phyloP scores from a whole-genome alignment of 2,888 invertebrate species.

The Lacanobia oleracea region DNA sequence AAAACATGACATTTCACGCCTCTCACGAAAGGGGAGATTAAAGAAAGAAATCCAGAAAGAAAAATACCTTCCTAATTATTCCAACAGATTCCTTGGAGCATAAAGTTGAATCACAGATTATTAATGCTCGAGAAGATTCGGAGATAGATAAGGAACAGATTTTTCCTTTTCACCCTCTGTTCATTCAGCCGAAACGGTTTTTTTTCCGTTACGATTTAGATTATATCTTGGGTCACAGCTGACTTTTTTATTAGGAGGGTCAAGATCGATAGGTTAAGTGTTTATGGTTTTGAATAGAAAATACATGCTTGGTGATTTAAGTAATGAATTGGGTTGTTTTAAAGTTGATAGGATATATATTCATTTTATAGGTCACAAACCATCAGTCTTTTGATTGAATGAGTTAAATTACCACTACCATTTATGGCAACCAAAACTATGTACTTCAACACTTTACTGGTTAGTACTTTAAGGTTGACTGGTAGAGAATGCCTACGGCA shows the following conservation, averaged over 20 bases:
- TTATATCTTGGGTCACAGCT: slow-evolving; percentile 33
- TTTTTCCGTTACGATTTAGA: slow-evolving; percentile 49
- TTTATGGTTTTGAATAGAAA: slow-evolving; percentile 20
- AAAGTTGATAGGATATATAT: background rate
- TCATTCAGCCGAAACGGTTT: slow-evolving; percentile 41
- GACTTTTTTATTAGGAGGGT: slow-evolving; percentile 24
- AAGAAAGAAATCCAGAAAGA: slow-evolving; percentile 1
- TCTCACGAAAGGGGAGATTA: background rate
- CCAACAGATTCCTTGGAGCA: slow-evolving; percentile 37
- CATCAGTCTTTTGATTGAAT: background rate
- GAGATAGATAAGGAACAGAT: slow-evolving; percentile 44
- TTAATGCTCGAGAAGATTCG: slow-evolving; percentile 54
- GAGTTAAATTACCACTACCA: background rate
- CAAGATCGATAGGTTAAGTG: background rate
- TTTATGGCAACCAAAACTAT: background rate
- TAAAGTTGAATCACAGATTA: slow-evolving; percentile 56
- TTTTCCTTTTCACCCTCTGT: slow-evolving; percentile 41
- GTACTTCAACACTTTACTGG: too few species aligned
- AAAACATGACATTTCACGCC: background rate
- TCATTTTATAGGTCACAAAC: background rate
- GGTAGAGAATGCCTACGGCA: too few species aligned
- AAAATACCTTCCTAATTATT: slow-evolving; percentile 45
- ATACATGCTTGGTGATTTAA: background rate
- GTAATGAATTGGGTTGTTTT: background rate
- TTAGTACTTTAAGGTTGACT: too few species aligned